A percentile compares a stretch with the other conserved stretches of the same genome.
phyloP scores from a whole-genome alignment of 2,888 invertebrate genomes.

The Leucophenga maculata region DNA sequence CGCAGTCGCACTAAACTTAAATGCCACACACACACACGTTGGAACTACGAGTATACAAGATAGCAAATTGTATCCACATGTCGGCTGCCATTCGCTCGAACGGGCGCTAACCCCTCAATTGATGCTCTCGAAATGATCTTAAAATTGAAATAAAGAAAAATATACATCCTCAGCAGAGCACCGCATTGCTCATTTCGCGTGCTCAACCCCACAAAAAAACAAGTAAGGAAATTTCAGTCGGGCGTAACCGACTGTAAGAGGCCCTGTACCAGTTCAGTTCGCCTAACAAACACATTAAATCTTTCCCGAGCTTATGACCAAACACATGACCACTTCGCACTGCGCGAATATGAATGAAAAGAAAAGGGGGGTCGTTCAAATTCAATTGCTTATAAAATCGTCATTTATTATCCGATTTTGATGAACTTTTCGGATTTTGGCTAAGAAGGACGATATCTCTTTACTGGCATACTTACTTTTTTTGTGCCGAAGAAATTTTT shows the following conservation, averaged over 20 bases:
- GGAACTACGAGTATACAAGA: not conserved
- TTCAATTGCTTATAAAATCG: no score
- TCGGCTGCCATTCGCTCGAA: constrained; percentile 11
- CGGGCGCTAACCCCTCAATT: constrained; percentile 9
- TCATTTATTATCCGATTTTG: no score
- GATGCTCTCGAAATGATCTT: constrained; percentile 35
- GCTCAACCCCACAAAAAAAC: constrained; percentile 43
- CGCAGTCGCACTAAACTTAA: constrained; percentile 30
- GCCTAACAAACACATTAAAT: no score
- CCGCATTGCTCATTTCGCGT: constrained; percentile 62
- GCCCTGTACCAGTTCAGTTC: no score
- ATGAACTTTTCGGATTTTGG: no score
- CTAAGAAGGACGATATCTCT: no score
- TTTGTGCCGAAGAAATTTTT: no score
- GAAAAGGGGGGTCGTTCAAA: no score
- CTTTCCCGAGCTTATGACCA: no score
- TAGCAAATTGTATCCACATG: constrained; percentile 61
- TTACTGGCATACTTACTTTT: no score
- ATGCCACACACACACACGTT: not conserved
- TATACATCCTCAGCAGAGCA: constrained; percentile 60
- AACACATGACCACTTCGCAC: no score
- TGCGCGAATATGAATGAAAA: no score
- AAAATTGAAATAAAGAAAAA: constrained; percentile 54
- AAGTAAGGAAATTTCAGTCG: constrained; percentile 30
- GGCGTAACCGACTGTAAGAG: not conserved